Conservation (phyloP, 92 coral and sea anemone genomes). For the Palythoa grandis region DNA sequence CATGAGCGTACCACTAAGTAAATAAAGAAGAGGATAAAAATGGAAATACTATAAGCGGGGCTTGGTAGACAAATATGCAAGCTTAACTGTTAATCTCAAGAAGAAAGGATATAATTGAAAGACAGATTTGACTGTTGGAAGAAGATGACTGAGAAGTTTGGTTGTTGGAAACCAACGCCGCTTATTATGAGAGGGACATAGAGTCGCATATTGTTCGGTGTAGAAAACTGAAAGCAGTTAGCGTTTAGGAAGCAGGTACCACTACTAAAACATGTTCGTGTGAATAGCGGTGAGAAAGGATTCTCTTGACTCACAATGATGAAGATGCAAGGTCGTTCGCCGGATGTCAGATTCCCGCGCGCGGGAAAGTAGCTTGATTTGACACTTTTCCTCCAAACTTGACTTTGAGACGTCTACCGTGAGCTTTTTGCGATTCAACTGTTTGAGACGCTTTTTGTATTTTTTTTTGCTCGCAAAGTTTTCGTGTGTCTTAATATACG, state of each 20-base stretch:
- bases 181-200: neutral
- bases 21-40: neutral
- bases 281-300: neutral
- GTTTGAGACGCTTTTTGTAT: neutral
- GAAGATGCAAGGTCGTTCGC: too few species aligned
- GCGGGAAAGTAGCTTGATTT: too few species aligned
- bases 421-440: neutral
- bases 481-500: neutral
- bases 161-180: neutral
- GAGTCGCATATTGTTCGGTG: neutral
- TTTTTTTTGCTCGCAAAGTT: neutral
- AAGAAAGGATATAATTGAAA: neutral
- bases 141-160: neutral
- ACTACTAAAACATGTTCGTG: neutral
- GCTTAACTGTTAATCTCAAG: neutral
- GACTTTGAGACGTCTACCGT: too few species aligned
- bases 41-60: constrained; percentile 19
- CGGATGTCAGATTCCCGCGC: too few species aligned
- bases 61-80: neutral
- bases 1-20: constrained; percentile 49
- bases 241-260: neutral
- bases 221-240: neutral
- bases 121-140: neutral
- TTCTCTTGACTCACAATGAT: too few species aligned
- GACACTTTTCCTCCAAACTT: too few species aligned